A percentile compares a stretch with the other conserved stretches of the same genome.
Evolutionary conservation across 2,113 vertebrate genomes (phyloP).

Genomic region (Sceloporus tristichus): DNA sequence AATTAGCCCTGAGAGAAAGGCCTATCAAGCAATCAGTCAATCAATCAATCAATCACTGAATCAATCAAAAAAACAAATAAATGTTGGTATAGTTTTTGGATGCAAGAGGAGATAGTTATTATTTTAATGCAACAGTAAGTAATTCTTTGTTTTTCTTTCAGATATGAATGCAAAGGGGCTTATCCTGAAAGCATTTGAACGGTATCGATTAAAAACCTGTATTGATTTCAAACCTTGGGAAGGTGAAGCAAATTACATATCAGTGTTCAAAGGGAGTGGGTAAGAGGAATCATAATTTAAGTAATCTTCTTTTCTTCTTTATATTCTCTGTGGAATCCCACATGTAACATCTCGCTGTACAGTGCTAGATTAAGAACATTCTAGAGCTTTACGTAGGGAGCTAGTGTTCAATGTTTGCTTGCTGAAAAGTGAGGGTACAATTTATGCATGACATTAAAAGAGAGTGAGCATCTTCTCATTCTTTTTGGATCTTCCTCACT

Average conservation of each 20-base stretch:
- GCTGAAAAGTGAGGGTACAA: background rate
- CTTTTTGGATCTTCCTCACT: background rate
- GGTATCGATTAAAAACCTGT: slow-evolving; percentile 92
- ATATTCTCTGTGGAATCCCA: background rate
- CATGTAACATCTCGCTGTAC: background rate
- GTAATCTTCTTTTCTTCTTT: background rate
- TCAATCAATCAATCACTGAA: no score
- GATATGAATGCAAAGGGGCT: slow-evolving; percentile 94
- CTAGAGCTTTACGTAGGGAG: background rate
- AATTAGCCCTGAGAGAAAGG: no score
- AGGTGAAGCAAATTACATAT: slow-evolving; percentile 92
- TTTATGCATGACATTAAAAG: background rate
- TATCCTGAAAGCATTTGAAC: slow-evolving; percentile 93
- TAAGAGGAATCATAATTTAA: slow-evolving; percentile 69
- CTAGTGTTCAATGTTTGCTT: no score
- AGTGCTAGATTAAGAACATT: background rate
- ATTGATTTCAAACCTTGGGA: slow-evolving; percentile 94
- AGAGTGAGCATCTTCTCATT: no score
- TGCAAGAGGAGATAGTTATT: background rate
- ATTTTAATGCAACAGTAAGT: slow-evolving; percentile 18
- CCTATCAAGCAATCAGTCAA: no score
- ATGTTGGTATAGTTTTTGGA: background rate
- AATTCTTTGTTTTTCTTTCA: slow-evolving; percentile 66
- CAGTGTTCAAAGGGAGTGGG: slow-evolving; percentile 90
- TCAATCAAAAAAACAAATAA: no score